Evolutionary conservation across 2,888 invertebrate genomes (phyloP).

Genomic region (Pyrgus malvae): DNA sequence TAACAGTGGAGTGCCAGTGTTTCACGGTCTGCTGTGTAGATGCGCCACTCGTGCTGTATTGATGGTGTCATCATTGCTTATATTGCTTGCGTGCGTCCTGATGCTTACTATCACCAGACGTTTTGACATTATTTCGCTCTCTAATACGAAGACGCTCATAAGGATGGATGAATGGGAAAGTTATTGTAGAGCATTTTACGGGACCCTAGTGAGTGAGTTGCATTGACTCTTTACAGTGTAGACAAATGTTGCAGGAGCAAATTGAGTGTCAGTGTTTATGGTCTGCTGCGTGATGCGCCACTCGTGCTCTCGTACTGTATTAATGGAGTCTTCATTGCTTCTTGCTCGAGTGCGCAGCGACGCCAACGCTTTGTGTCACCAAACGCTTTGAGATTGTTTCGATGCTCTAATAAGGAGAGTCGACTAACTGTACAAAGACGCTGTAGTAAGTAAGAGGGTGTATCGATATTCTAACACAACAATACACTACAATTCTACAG

Average conservation of each 20-base stretch:
- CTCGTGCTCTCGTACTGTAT: conserved; percentile 52
- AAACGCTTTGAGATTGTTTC: conserved; percentile 22
- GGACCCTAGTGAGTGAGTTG: conserved; percentile 51
- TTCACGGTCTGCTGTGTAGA: too few relatives aligned
- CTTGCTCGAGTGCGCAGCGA: conserved; percentile 31
- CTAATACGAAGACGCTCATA: too few relatives aligned
- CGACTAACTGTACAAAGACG: background rate
- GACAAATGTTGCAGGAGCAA: conserved; percentile 62
- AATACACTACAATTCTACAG: too few relatives aligned
- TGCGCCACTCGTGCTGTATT: too few relatives aligned
- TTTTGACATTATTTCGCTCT: too few relatives aligned
- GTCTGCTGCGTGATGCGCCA: conserved; percentile 64
- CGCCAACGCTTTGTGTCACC: conserved; percentile 21
- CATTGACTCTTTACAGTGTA: conserved; percentile 14
- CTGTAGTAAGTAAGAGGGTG: too few relatives aligned
- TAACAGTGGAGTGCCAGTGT: too few relatives aligned
- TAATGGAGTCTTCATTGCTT: conserved; percentile 50
- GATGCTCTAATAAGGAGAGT: conserved; percentile 2
- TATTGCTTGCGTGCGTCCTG: too few relatives aligned
- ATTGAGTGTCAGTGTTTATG: conserved; percentile 73
- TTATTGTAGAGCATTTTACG: conserved; percentile 25
- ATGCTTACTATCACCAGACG: too few relatives aligned
- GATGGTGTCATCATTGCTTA: too few relatives aligned
- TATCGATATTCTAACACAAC: too few relatives aligned
- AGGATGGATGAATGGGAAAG: conserved; percentile 18